Percentiles rank a stretch among this genome's conserved stretches.
phyloP scores from a whole-genome alignment of 2,113 vertebrate genomes.

The Emydura subglobosa region DNA sequence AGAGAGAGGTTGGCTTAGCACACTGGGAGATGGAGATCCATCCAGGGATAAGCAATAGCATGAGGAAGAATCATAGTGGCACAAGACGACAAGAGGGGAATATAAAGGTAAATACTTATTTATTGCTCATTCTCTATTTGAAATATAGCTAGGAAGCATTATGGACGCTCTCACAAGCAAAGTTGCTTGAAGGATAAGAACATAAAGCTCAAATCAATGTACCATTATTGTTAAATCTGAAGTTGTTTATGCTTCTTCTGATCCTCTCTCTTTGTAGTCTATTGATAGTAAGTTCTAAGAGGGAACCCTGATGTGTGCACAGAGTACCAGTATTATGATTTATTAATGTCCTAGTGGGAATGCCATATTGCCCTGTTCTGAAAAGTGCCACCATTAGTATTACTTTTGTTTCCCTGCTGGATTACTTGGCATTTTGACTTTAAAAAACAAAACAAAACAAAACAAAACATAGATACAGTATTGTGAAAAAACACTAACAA shows the following conservation, averaged over 20 bases:
- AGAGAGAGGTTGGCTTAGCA: neutral
- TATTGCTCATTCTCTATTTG: neutral
- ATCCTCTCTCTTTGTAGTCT: conserved; percentile 59
- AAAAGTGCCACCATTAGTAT: conserved; percentile 8
- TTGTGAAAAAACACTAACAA: neutral
- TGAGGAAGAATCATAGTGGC: neutral
- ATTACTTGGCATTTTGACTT: neutral
- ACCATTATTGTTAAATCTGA: conserved; percentile 26
- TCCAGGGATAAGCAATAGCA: neutral
- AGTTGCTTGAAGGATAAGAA: conserved; percentile 25
- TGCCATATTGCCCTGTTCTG: neutral
- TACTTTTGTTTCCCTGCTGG: neutral
- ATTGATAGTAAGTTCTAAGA: conserved; percentile 44
- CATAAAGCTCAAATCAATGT: neutral
- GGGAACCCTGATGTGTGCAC: conserved; percentile 55
- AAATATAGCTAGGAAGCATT: neutral
- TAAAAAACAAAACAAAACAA: neutral
- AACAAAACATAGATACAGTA: neutral
- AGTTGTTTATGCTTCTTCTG: conserved; percentile 58
- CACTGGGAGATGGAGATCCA: neutral
- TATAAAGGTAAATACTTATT: neutral
- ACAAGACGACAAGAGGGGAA: conserved; percentile 9
- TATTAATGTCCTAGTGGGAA: conserved; percentile 58
- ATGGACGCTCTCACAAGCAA: neutral
- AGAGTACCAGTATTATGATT: conserved; percentile 47